These are phyloP conservation scores for Drosophila triauraria DNA, from an alignment of 1,140 invertebrate species.

Conservation along the genomic window DNA sequence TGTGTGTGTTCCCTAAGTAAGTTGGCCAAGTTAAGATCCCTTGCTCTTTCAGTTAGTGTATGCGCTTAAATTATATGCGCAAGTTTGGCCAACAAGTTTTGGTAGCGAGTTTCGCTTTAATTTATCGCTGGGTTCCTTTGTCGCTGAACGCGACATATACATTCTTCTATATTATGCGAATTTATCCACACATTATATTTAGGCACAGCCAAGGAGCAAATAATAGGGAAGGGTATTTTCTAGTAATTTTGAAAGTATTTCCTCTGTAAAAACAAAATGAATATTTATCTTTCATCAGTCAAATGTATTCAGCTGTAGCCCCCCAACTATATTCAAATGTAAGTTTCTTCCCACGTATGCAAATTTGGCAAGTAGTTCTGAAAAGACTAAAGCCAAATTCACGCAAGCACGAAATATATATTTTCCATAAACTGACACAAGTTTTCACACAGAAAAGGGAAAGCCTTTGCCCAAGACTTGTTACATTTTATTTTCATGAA, in stretches of 20 bases:
- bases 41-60: slow-evolving; percentile 29
- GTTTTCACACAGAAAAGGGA: neutral
- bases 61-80: slow-evolving; percentile 65
- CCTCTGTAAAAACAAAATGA: slow-evolving; percentile 5
- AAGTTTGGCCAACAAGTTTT: slow-evolving; percentile 64
- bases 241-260: neutral
- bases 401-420: slow-evolving; percentile 5
- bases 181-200: slow-evolving; percentile 6
- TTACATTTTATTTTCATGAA: slow-evolving; percentile 1
- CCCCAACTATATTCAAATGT: neutral
- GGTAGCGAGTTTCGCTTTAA: slow-evolving; percentile 45
- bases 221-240: neutral
- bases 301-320: neutral
- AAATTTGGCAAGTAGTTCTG: neutral
- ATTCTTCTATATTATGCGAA: slow-evolving; percentile 3
- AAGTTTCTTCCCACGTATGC: neutral
- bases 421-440: slow-evolving; percentile 18
- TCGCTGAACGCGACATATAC: slow-evolving; percentile 24
- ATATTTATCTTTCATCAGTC: neutral
- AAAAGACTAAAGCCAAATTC: neutral
- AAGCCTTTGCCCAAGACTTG: neutral
- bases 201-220: neutral
- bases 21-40: slow-evolving; percentile 54
- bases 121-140: slow-evolving; percentile 52
- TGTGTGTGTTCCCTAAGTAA: slow-evolving; percentile 42